A percentile compares a stretch with the other conserved stretches of the same genome.
phyloP scores from a whole-genome alignment of 2,113 vertebrate species.

The Calyptommatus sinebrachiatus region DNA sequence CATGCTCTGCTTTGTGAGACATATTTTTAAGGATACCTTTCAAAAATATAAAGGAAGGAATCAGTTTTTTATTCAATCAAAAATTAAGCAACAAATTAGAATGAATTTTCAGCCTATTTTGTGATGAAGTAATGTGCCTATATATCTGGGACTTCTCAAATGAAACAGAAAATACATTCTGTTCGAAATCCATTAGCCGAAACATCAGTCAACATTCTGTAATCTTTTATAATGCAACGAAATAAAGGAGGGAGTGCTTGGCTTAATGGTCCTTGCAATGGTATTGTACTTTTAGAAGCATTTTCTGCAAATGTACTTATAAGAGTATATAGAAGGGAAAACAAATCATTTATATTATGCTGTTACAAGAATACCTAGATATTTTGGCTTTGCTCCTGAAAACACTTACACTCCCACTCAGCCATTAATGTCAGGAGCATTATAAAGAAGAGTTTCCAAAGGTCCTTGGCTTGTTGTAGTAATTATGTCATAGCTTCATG shows the following conservation, averaged over 20 bases:
- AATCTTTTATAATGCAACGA: conserved; percentile 39
- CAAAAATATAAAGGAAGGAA: not conserved
- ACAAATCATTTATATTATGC: not conserved
- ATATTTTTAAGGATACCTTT: too few relatives aligned
- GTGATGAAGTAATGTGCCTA: not conserved
- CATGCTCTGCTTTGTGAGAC: too few relatives aligned
- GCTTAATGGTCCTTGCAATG: conserved; percentile 40
- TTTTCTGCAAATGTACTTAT: conserved; percentile 7
- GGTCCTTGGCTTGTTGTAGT: not conserved
- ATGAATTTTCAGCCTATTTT: conserved; percentile 11
- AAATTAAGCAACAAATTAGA: conserved; percentile 8
- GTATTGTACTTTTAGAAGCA: conserved; percentile 33
- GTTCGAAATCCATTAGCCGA: conserved; percentile 47
- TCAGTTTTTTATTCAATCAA: not conserved
- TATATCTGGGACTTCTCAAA: conserved; percentile 40
- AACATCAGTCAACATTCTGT: conserved; percentile 42
- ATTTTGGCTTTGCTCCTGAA: conserved; percentile 18
- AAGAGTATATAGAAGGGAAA: conserved; percentile 7
- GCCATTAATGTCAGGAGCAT: not conserved
- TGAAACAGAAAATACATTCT: conserved; percentile 34
- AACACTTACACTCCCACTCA: not conserved
- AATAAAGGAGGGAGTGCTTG: conserved; percentile 46
- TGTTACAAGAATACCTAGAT: conserved; percentile 29
- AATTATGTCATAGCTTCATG: not conserved
- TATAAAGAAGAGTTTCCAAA: not conserved